Percentiles rank a stretch among this genome's conserved stretches.
Conservation (phyloP, 2,888 invertebrate species). For the Thysanoteuthis rhombus region DNA sequence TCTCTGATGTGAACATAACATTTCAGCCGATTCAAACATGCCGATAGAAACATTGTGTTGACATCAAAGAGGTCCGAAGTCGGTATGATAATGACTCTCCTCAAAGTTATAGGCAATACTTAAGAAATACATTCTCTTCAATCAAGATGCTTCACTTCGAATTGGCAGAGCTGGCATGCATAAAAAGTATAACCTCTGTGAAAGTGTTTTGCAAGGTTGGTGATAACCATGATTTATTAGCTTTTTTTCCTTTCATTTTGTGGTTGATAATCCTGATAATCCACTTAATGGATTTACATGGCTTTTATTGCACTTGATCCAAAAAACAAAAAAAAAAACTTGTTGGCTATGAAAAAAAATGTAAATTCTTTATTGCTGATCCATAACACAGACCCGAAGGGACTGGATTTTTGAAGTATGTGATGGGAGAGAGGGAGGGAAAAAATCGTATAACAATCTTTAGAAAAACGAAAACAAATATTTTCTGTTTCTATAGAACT, state of each 20-base stretch:
- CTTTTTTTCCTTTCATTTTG: background rate
- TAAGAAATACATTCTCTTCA: too few relatives aligned
- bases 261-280: background rate
- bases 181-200: too few relatives aligned
- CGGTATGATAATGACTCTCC: too few relatives aligned
- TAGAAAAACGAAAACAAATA: background rate
- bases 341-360: background rate
- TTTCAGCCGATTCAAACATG: too few relatives aligned
- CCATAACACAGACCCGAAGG: background rate
- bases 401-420: background rate
- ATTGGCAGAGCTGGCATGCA: too few relatives aligned
- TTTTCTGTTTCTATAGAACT: conserved; percentile 12
- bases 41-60: too few relatives aligned
- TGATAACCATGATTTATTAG: too few relatives aligned
- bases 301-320: background rate
- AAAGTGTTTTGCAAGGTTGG: too few relatives aligned
- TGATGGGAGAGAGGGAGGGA: background rate
- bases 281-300: background rate
- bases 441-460: background rate
- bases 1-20: too few relatives aligned
- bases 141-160: too few relatives aligned
- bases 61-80: too few relatives aligned
- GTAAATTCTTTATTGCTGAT: background rate
- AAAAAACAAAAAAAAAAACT: background rate
- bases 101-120: too few relatives aligned